Base-by-base conservation (phyloP, 2,888 invertebrate species). In the Eupithecia inturbata region DNA sequence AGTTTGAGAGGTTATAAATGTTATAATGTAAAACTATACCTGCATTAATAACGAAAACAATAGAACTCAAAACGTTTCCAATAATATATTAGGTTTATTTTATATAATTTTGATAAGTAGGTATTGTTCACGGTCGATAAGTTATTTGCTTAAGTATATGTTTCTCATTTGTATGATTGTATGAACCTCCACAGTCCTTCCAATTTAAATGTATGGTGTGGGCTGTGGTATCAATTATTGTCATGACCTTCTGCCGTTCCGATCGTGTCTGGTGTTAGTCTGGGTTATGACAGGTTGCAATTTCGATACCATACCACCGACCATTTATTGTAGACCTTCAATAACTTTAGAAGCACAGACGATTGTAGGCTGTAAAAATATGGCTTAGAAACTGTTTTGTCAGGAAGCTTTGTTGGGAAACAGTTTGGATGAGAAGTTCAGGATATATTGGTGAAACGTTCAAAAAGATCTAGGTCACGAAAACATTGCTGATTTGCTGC, bases 381-480 rank as follows among this genome's bases (percentile, higher is more conserved):
- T 77, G 33, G 22, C 19, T 66, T 72, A 79, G 64, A 82, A 79
- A 78, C 78, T 57, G 68, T 80, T 78, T 73, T 77, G 72, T 57
- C 5, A 80, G 72, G 72, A 81, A 79, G 76, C 73, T 81, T n/a
- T 49, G 10, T 77, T 73, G 75, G 74, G 82, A 79, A 80, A 75
- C 49, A 75, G 78, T 77, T 83, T 84, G 68, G 72, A 45, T 63
- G 74, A 68, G 69, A 77, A 83, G 87, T 31, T 84, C 88, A 81
- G 64, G 76, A 76, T 77, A 81, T 74, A 78, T 72, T 89, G 89
- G 91, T 83, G 82, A 81, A 85, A 79, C 87, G 82, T 87, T 88
- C 82, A 89, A 88, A 92, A 91, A 92, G 85, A 92, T 92, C 93
- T 93, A 93, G 93, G 91, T 91, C 93, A 94, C 94, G 93, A 91